A percentile compares a stretch with the other conserved stretches of the same genome.
Evolutionary conservation across 2,888 invertebrate species (phyloP).

Genomic region (Chorisops tibialis): DNA sequence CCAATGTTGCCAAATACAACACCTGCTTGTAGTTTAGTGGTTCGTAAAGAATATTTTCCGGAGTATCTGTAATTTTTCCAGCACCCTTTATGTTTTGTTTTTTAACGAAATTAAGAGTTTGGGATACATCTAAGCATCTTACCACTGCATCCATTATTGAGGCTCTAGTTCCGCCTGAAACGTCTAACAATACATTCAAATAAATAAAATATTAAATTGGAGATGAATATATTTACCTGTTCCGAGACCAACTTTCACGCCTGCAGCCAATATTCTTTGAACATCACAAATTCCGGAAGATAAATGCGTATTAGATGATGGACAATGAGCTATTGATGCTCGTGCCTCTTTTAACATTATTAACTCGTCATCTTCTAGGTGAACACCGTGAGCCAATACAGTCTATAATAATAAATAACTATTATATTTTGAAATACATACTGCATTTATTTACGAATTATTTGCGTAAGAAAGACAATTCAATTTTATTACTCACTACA

Average conservation of each 20-base stretch:
- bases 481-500: too few relatives aligned
- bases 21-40: constrained; percentile 71
- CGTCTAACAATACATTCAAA: constrained; percentile 58
- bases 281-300: constrained; percentile 81
- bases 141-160: constrained; percentile 75
- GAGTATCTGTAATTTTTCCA: constrained; percentile 33
- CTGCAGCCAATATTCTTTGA: constrained; percentile 59
- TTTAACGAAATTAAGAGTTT: constrained; percentile 59
- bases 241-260: constrained; percentile 77
- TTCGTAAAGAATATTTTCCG: constrained; percentile 25
- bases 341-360: constrained; percentile 59
- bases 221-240: constrained; percentile 63
- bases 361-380: constrained; percentile 70
- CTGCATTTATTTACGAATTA: not conserved
- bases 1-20: constrained; percentile 80
- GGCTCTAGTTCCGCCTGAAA: constrained; percentile 75
- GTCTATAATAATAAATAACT: constrained; percentile 18
- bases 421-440: not conserved
- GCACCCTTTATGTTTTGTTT: constrained; percentile 46
- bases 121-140: constrained; percentile 70
- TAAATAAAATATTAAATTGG: not conserved
- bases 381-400: constrained; percentile 80
- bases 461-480: not conserved
- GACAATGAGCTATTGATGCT: constrained; percentile 78
- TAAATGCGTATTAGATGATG: constrained; percentile 78